Conservation (phyloP, 2,888 invertebrate genomes). For the Callyntrura sp. region DNA sequence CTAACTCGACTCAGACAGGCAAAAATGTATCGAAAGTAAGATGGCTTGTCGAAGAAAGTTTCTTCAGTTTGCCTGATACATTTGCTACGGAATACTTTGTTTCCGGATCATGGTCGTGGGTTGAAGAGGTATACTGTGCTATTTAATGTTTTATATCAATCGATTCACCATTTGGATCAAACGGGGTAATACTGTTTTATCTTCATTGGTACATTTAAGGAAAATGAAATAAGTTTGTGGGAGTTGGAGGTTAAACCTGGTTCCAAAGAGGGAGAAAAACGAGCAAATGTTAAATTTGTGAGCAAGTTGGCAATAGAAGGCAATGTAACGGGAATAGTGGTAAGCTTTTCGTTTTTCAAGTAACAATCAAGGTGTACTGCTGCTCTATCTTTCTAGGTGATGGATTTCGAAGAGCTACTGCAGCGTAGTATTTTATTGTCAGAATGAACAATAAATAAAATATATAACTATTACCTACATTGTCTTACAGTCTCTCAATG, state of each 20-base stretch:
- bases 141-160: background rate
- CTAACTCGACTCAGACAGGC: slow-evolving; percentile 80
- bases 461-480: too few relatives aligned
- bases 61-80: slow-evolving; percentile 73
- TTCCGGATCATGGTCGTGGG: slow-evolving; percentile 74
- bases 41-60: slow-evolving; percentile 78
- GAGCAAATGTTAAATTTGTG: slow-evolving; percentile 61
- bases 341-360: too few relatives aligned
- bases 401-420: too few relatives aligned
- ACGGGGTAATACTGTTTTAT: too few relatives aligned
- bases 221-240: slow-evolving; percentile 80
- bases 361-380: too few relatives aligned
- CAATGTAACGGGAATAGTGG: slow-evolving; percentile 74
- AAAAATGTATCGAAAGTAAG: slow-evolving; percentile 80
- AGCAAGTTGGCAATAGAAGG: slow-evolving; percentile 61
- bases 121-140: slow-evolving; percentile 34
- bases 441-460: too few relatives aligned
- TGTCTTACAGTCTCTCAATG: slow-evolving; percentile 34
- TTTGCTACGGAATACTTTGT: slow-evolving; percentile 82
- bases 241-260: slow-evolving; percentile 62
- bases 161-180: too few relatives aligned
- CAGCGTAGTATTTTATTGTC: too few relatives aligned
- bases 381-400: too few relatives aligned
- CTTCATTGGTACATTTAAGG: too few relatives aligned
- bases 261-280: slow-evolving; percentile 69